Base-by-base conservation (phyloP, 2,113 vertebrate species). In the Mastomys natalensis region DNA sequence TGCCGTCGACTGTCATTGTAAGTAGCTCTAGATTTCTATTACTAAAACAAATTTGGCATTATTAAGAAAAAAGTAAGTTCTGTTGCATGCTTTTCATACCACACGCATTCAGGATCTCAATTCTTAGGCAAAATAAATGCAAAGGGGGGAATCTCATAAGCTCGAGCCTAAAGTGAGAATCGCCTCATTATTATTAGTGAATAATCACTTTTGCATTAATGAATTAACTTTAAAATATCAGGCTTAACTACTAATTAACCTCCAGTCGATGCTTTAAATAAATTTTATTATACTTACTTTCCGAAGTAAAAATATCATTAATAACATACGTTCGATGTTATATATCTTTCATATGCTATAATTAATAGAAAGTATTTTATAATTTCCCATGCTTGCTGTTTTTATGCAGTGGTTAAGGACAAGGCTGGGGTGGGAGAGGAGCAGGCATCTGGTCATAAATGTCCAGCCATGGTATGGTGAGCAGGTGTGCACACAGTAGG, bases 261-360 rank as follows among this genome's bases (percentile, higher is more conserved):
- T 81, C 87, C 34, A 88, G 88, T 85, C 1, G 7, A 81, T 82
- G 72, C 76, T 96, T 92, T 96, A 97, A 84, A 90, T 95, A 95
- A 92, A 68, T 97, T 96, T 95, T 93, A 97, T 95, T 95, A 81
- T 55, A 93, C 90, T 93, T 97, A 94, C 92, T 93, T 92, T 96
- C 53, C 89, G 81, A 96, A 90, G 91, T 92, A 95, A 98, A 98
- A 98, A 94, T 98, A 96, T 48, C 90, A 96, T 95, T 92, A 95
- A 97, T 95, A 97, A 85, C 29, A 60, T 92, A 95, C 66, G 31
- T 22, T 90, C 92, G 55, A 11, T 92, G 24, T 91, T 90, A 76
- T 80, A 40, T 85, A 94, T 95, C 76, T 97, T 93, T 92, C 74
- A 89, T 48, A 73, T 74, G 53, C n/a, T 66, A 7, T 74, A 55